Evolutionary conservation across 1,140 invertebrate species (phyloP).

Genomic region (Lithobius niger): DNA sequence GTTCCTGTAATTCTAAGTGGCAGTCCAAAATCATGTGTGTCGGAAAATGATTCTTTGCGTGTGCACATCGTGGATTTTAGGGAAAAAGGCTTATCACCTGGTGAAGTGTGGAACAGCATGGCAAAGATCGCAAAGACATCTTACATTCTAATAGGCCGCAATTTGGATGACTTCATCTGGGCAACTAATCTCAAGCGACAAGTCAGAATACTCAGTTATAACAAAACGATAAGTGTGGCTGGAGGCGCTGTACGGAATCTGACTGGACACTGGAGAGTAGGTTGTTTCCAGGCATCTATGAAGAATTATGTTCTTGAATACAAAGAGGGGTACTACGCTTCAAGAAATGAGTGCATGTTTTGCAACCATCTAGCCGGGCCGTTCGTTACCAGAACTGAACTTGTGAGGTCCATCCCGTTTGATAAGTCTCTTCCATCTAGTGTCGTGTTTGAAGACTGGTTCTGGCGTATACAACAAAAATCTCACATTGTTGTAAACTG

Average conservation of each 20-base stretch:
- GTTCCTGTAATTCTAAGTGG: background rate
- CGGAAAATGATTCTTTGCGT: background rate
- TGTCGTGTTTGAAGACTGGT: background rate
- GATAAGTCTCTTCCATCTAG: conserved; percentile 6
- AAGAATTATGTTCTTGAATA: conserved; percentile 23
- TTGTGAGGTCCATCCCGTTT: conserved; percentile 14
- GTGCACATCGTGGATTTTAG: background rate
- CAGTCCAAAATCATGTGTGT: no score
- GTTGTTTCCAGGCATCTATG: conserved; percentile 23
- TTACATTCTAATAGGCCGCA: conserved; percentile 23
- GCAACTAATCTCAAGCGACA: conserved; percentile 19
- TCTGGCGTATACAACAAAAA: background rate
- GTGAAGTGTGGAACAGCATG: conserved; percentile 19
- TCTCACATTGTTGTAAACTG: background rate
- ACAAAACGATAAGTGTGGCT: conserved; percentile 16
- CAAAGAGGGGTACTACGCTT: conserved; percentile 24
- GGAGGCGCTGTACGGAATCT: conserved; percentile 21
- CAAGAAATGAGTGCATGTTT: conserved; percentile 24
- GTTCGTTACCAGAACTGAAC: conserved; percentile 19
- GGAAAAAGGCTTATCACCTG: background rate
- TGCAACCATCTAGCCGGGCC: conserved; percentile 26
- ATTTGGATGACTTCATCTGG: conserved; percentile 17
- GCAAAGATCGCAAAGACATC: conserved; percentile 19
- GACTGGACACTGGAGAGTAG: conserved; percentile 25
- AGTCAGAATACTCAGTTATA: conserved; percentile 20